Conservation (phyloP, 2,888 invertebrate genomes). For the Erebia epiphron region DNA sequence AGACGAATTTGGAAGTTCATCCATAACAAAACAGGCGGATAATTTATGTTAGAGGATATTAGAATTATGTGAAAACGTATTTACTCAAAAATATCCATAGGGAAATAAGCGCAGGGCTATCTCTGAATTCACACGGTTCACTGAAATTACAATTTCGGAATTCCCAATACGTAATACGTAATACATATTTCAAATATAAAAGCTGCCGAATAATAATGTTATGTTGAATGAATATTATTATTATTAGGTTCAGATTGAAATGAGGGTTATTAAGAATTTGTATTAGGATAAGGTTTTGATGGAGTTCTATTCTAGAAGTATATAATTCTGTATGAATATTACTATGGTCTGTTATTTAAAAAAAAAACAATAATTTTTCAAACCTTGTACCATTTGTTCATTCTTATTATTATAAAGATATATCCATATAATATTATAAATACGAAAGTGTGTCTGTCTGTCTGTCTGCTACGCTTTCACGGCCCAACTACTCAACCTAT, state of each 20-base stretch:
- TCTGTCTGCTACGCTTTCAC: no score
- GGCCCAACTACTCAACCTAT: no score
- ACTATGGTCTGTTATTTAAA: no score
- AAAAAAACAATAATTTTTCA: no score
- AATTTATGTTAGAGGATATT: constrained; percentile 12
- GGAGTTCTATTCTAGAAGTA: not conserved
- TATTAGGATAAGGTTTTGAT: not conserved
- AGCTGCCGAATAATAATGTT: not conserved
- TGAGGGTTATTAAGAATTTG: not conserved
- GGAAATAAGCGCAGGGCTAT: constrained; percentile 26
- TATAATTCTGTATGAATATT: no score
- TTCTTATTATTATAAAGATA: no score
- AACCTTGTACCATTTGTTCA: no score
- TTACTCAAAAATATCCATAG: constrained; percentile 24
- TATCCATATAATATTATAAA: no score
- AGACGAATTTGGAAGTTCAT: not conserved
- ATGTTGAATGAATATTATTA: constrained; percentile 12
- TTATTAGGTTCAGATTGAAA: not conserved
- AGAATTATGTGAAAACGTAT: constrained; percentile 21
- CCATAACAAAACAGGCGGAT: not conserved
- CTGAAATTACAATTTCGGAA: constrained; percentile 31
- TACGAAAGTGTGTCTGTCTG: no score
- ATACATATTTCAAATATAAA: constrained; percentile 24
- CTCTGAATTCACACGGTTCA: constrained; percentile 28
- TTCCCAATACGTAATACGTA: constrained; percentile 29